Evolutionary conservation across 2,888 invertebrate genomes (phyloP).

Genomic region (Steinernema carpocapsae): DNA sequence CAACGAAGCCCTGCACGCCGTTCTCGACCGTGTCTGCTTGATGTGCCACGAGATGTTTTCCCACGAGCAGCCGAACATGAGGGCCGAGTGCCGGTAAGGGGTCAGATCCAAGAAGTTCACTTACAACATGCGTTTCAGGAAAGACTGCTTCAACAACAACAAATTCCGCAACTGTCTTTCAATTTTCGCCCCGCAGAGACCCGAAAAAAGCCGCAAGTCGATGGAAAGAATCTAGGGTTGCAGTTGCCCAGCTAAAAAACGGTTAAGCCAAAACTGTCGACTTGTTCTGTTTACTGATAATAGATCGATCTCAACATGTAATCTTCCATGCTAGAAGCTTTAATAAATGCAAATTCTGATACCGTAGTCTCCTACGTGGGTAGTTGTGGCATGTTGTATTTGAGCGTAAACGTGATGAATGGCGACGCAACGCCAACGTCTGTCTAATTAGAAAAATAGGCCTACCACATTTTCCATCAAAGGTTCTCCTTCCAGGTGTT

Average conservation of each 20-base stretch:
- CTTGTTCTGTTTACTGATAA: neutral
- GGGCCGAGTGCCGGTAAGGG: conserved; percentile 47
- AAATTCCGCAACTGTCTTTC: conserved; percentile 47
- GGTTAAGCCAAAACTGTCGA: too few species aligned
- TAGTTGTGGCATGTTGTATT: too few species aligned
- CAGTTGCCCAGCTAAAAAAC: neutral
- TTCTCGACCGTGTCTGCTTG: conserved; percentile 53
- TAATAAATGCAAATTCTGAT: neutral
- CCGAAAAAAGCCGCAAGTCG: neutral
- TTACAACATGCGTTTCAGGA: conserved; percentile 37
- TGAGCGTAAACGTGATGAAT: too few species aligned
- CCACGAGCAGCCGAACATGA: conserved; percentile 47
- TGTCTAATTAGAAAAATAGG: too few species aligned
- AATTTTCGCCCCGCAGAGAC: conserved; percentile 39
- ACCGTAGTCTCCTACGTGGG: too few species aligned
- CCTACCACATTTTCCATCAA: too few species aligned
- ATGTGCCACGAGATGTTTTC: conserved; percentile 53
- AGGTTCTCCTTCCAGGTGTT: too few species aligned
- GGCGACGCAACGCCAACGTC: too few species aligned
- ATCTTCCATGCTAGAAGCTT: neutral
- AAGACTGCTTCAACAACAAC: conserved; percentile 44
- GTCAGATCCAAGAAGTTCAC: neutral
- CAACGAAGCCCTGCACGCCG: conserved; percentile 47
- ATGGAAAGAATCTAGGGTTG: too few species aligned
- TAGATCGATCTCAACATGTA: neutral